Evolutionary conservation across 2,888 invertebrate genomes (phyloP), one percentile per base, ranked within the genome.

Genomic region (Dioctria rufipes): DNA sequence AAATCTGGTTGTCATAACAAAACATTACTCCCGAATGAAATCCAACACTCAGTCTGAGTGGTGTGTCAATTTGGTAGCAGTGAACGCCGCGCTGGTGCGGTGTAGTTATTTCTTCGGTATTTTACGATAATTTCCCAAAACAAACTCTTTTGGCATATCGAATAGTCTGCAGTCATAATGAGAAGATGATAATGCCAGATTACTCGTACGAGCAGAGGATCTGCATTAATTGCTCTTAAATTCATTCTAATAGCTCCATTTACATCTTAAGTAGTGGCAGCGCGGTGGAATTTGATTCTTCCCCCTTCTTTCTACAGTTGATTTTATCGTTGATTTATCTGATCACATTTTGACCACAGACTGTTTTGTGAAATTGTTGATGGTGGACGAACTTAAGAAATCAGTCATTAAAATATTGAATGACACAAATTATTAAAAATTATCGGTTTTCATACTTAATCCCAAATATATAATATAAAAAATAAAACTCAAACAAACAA

Each of bases 1-100:
- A 25, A 61, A 11, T 11, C 66, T 42, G 3, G 66, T 37, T 4
- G 4, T 42, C 66, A 66, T 11, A 42, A 66, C 67, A 67, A 25
- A 46, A 46, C 46, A 67, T 49, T 67, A 49, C 67, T 67, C 37
- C 25, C 9, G 67, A 67, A 67, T 46, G 67, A 67, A 67, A 67
- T 67, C 5, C 49, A 25, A 67, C 67, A 67, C 67, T 49, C n/a
- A 8, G 54, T 11, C 54, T 11, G 54, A 54, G 54, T 11, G 11
- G 11, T 54, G 8, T 11, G 54, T 54, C 54, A n/a, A 54, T 54
- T 54, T 54, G 11, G 54, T 54, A 11, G 54, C 4, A 6, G 11
- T 54, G 54, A 54, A 54, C 54, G 25, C 25, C 1, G n/a, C 49
- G 9, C 49, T 6, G 49, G 49, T 25, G 2, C 49, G 49, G 49